phyloP scores from a whole-genome alignment of 2,888 invertebrate species.

The Dasysyrphus tricinctus region DNA sequence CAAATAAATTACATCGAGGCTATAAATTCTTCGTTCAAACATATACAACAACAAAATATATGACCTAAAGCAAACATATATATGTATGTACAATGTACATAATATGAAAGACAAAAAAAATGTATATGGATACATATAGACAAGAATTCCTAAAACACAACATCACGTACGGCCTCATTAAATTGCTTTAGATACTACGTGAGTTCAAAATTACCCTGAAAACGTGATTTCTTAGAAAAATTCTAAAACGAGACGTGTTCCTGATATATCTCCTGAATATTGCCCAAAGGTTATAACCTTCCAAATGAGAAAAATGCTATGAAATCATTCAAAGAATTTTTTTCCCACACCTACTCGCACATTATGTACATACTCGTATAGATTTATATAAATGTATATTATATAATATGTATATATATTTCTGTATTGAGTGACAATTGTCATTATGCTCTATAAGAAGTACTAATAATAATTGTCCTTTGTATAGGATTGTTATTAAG shows the following conservation, averaged over 20 bases:
- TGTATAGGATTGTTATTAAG: not conserved
- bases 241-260: constrained; percentile 16
- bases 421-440: constrained; percentile 12
- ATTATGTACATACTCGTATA: not conserved
- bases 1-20: too few relatives aligned
- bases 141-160: constrained; percentile 16
- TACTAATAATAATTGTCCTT: not conserved
- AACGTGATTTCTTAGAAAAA: constrained; percentile 27
- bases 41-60: too few relatives aligned
- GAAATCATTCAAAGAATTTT: constrained; percentile 18
- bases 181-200: constrained; percentile 55
- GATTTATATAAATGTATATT: too few relatives aligned
- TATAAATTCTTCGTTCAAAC: too few relatives aligned
- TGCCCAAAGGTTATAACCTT: constrained; percentile 27
- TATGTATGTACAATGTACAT: not conserved
- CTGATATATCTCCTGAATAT: not conserved
- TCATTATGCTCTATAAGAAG: not conserved
- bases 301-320: constrained; percentile 11
- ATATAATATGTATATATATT: not conserved
- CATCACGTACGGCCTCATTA: constrained; percentile 61
- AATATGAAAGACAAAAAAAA: not conserved
- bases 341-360: constrained; percentile 1
- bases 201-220: constrained; percentile 33
- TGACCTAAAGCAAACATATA: too few relatives aligned
- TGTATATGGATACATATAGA: not conserved